phyloP scores from a whole-genome alignment of 30 jellyfish, hydroid and myxozoan genomes.

The Aurelia aurita region DNA sequence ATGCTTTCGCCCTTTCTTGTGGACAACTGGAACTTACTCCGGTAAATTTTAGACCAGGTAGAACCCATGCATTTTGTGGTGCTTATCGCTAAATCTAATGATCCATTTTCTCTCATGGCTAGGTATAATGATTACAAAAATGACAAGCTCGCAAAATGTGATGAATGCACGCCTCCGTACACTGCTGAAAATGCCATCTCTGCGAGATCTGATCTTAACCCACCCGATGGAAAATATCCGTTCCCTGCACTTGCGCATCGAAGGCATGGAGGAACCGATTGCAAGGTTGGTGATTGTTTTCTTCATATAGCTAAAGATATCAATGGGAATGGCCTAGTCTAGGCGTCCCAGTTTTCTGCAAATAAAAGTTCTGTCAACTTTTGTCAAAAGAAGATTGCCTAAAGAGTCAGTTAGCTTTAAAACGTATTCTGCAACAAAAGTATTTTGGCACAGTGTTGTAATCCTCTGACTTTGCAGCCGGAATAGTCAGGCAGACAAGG shows the following conservation, averaged over 20 bases:
- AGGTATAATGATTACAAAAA: conserved; percentile 89
- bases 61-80: too few relatives aligned
- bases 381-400: too few relatives aligned
- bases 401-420: too few relatives aligned
- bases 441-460: too few relatives aligned
- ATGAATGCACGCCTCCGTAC: conserved; percentile 97
- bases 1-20: too few relatives aligned
- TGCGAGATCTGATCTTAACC: conserved; percentile 93
- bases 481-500: too few relatives aligned
- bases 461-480: too few relatives aligned
- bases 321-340: not conserved
- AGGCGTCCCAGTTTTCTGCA: not conserved
- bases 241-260: conserved; percentile 96
- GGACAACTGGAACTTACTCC: too few relatives aligned
- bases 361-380: not conserved
- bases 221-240: conserved; percentile 94
- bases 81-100: too few relatives aligned
- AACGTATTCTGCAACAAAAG: too few relatives aligned
- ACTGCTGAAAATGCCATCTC: conserved; percentile 99
- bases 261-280: conserved; percentile 98
- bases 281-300: conserved; percentile 75
- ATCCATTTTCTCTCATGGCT: not conserved
- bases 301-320: not conserved
- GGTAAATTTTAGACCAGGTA: too few relatives aligned
- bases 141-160: conserved; percentile 85